A percentile compares a stretch with the other conserved stretches of the same genome.
Conservation (phyloP, 2,888 invertebrate genomes). For the Brachyptera risi region DNA sequence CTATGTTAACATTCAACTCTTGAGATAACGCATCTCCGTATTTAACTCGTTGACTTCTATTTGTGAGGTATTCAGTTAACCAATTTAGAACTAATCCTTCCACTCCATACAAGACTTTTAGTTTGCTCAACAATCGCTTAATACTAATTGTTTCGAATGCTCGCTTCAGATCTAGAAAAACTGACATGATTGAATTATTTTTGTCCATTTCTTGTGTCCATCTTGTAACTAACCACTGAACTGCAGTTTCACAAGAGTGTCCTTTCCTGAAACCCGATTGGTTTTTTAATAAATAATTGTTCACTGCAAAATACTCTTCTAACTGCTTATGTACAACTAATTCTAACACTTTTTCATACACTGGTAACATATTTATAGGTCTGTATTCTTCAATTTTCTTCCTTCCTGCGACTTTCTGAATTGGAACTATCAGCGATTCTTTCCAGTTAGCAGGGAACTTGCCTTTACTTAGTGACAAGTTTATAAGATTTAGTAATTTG, state of each 20-base stretch:
- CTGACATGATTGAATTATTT: constrained; percentile 8
- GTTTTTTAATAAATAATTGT: constrained; percentile 18
- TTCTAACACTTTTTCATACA: constrained; percentile 31
- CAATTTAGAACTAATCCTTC: constrained; percentile 17
- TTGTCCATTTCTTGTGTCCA: constrained; percentile 26
- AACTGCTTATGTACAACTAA: constrained; percentile 26
- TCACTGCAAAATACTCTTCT: constrained; percentile 24
- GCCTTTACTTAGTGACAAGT: not conserved
- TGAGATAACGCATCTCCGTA: constrained; percentile 21
- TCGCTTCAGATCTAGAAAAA: constrained; percentile 29
- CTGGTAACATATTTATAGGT: constrained; percentile 31
- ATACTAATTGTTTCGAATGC: constrained; percentile 29
- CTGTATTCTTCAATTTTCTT: constrained; percentile 24
- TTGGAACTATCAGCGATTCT: not conserved
- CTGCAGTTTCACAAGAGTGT: constrained; percentile 28
- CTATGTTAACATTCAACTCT: constrained; percentile 7
- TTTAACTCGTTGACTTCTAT: constrained; percentile 27
- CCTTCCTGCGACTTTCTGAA: not conserved
- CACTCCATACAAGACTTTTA: constrained; percentile 25
- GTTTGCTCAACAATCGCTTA: constrained; percentile 24
- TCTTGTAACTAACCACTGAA: constrained; percentile 24
- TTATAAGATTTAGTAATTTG: not conserved
- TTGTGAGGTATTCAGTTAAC: constrained; percentile 26
- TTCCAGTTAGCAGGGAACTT: not conserved
- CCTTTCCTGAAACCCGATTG: constrained; percentile 26